A percentile compares a stretch with the other conserved stretches of the same genome.
phyloP scores from a whole-genome alignment of 2,797 vertebrate species.

The Bovichtus diacanthus region DNA sequence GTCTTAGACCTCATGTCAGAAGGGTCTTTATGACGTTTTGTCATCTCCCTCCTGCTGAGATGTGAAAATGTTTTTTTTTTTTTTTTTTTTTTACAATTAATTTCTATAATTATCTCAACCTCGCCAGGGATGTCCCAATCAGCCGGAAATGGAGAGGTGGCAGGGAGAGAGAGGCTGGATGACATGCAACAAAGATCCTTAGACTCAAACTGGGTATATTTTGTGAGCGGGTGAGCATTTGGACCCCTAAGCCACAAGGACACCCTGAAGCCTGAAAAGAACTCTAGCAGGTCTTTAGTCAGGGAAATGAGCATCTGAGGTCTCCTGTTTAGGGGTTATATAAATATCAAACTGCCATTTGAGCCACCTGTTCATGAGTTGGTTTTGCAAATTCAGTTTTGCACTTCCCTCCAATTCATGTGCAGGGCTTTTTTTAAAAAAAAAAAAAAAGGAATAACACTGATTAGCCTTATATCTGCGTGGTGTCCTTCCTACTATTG shows the following conservation, averaged over 20 bases:
- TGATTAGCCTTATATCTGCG: background rate
- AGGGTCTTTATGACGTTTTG: constrained; percentile 7
- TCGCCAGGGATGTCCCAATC: constrained; percentile 19
- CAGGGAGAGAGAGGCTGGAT: background rate
- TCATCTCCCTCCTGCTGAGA: constrained; percentile 19
- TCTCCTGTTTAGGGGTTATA: background rate
- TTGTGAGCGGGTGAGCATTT: background rate
- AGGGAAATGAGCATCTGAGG: background rate
- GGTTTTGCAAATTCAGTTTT: background rate
- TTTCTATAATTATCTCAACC: constrained; percentile 26
- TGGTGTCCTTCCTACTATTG: constrained; percentile 18
- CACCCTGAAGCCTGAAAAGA: background rate
- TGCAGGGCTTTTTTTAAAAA: background rate
- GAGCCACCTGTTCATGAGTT: constrained; percentile 11
- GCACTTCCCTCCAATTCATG: constrained; percentile 3
- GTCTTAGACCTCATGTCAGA: background rate
- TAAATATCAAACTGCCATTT: constrained; percentile 1
- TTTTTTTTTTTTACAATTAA: constrained; percentile 22
- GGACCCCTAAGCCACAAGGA: background rate
- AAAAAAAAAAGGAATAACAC: background rate
- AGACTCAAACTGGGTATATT: background rate
- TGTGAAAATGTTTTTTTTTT: constrained; percentile 2
- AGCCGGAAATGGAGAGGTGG: background rate
- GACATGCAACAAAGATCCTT: background rate
- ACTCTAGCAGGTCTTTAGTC: background rate